Evolutionary conservation across 1,140 invertebrate genomes (phyloP).

Genomic region (Drosophila santomea): DNA sequence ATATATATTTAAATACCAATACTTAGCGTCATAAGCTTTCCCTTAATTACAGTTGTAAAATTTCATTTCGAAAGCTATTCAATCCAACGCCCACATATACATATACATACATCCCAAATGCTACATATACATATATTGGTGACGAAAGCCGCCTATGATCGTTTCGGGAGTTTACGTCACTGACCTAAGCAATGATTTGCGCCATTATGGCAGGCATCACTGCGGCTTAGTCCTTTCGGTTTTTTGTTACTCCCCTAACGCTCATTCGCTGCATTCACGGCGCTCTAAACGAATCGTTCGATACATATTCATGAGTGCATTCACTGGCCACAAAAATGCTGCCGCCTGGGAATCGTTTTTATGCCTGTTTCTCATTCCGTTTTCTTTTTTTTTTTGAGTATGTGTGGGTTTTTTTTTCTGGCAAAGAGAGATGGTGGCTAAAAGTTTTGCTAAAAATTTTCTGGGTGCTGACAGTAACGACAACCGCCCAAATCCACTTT

Average conservation of each 20-base stretch:
- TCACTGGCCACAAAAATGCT: constrained; percentile 30
- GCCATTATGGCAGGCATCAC: constrained; percentile 1
- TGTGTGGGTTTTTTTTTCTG: neutral
- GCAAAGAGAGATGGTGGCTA: neutral
- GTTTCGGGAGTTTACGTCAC: neutral
- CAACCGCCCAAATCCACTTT: constrained; percentile 13
- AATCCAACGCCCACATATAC: no score
- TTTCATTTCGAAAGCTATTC: neutral
- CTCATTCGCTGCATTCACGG: constrained; percentile 29
- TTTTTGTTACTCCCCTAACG: constrained; percentile 2
- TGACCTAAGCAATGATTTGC: constrained; percentile 12
- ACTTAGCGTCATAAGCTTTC: neutral
- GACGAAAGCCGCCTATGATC: constrained; percentile 3
- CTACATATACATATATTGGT: neutral
- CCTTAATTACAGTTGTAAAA: neutral
- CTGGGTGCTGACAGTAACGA: constrained; percentile 56
- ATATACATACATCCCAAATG: no score
- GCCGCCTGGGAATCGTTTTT: constrained; percentile 32
- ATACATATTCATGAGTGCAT: constrained; percentile 55
- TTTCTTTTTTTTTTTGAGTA: neutral
- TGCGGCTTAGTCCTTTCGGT: constrained; percentile 2
- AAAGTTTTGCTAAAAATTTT: constrained; percentile 65
- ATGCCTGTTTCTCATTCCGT: neutral
- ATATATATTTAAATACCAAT: no score
- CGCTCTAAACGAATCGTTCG: constrained; percentile 18